phyloP scores from a whole-genome alignment of 2,888 invertebrate genomes.

The Alcis repandata region DNA sequence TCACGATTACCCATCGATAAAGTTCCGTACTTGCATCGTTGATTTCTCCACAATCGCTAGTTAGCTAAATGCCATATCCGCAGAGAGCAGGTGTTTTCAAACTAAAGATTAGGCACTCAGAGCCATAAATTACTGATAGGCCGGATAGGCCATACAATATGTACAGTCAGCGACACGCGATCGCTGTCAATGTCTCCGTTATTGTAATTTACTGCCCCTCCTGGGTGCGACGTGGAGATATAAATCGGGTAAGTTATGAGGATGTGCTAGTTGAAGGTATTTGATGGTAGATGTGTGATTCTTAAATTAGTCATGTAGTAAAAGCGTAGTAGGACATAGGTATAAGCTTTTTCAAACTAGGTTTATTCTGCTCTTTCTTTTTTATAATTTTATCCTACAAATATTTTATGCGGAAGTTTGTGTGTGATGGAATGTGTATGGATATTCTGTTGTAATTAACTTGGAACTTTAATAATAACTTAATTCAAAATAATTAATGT shows the following conservation, averaged over 20 bases:
- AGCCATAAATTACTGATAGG: slow-evolving; percentile 28
- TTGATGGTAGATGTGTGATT: neutral
- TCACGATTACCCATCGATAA: no score
- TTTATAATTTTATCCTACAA: no score
- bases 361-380: no score
- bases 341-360: no score
- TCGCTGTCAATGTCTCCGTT: slow-evolving; percentile 35
- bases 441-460: no score
- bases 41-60: neutral
- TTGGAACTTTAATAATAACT: no score
- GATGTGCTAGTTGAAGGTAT: neutral
- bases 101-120: slow-evolving; percentile 16
- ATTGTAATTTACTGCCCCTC: slow-evolving; percentile 34
- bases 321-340: no score
- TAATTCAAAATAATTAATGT: no score
- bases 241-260: slow-evolving; percentile 12
- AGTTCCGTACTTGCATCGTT: no score
- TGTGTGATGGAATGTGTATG: no score
- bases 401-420: no score
- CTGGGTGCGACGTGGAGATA: slow-evolving; percentile 9
- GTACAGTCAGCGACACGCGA: slow-evolving; percentile 32
- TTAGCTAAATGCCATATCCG: neutral
- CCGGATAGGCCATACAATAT: slow-evolving; percentile 11
- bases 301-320: no score
- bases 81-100: slow-evolving; percentile 10